Evolutionary conservation across 1,140 invertebrate genomes (phyloP).

Genomic region (Orius laevigatus): DNA sequence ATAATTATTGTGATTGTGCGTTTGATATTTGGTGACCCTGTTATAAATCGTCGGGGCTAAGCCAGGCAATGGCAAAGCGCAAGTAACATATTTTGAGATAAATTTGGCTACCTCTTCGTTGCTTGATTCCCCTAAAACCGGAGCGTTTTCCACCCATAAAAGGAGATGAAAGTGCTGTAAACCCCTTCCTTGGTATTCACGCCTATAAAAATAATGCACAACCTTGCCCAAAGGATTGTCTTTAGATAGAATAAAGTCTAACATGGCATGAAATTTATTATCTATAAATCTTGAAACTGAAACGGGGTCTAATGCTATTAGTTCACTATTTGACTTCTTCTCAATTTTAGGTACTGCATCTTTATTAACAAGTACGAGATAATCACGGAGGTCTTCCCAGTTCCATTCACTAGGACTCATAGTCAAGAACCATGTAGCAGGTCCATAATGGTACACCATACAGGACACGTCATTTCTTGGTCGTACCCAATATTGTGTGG

Average conservation of each 20-base stretch:
- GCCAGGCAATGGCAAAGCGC: constrained; percentile 17
- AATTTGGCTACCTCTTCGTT: constrained; percentile 23
- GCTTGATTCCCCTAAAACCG: constrained; percentile 12
- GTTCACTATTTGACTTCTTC: constrained; percentile 16
- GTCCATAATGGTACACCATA: constrained; percentile 18
- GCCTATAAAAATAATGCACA: constrained; percentile 19
- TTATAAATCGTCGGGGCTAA: constrained; percentile 18
- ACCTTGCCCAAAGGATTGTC: constrained; percentile 20
- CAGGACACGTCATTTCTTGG: constrained; percentile 18
- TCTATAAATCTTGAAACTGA: constrained; percentile 20
- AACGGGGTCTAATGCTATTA: constrained; percentile 21
- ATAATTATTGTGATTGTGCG: constrained; percentile 21
- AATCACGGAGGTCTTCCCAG: constrained; percentile 17
- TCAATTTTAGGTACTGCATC: constrained; percentile 1
- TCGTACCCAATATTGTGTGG: constrained; percentile 18
- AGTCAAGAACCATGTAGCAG: constrained; percentile 17
- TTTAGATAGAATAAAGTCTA: constrained; percentile 19
- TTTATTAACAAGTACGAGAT: constrained; percentile 17
- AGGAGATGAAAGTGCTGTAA: constrained; percentile 18
- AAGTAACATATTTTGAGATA: constrained; percentile 25
- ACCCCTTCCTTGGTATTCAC: constrained; percentile 20
- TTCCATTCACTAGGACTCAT: constrained; percentile 14
- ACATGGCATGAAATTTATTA: constrained; percentile 20
- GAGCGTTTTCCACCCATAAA: constrained; percentile 20
- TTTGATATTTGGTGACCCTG: constrained; percentile 19